Conservation (phyloP, 2,113 vertebrate species). For the Laticauda colubrina region DNA sequence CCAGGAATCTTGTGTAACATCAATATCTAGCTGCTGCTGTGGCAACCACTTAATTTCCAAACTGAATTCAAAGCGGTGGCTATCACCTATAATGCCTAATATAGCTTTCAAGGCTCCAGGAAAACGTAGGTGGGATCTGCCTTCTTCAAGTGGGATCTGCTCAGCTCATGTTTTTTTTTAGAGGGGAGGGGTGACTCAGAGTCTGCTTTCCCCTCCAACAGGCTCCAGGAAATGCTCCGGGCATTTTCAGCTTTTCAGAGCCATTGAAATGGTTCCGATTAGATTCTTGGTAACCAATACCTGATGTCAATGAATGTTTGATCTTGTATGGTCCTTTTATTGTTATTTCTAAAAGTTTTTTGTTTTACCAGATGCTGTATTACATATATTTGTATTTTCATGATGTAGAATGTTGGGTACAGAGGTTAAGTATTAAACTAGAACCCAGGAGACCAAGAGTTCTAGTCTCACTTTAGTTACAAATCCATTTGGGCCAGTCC, state of each 20-base stretch:
- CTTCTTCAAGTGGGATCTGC: neutral
- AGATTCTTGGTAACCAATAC: neutral
- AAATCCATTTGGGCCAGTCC: neutral
- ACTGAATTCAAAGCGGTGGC: neutral
- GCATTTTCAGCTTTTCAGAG: neutral
- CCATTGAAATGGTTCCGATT: neutral
- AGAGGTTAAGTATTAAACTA: neutral
- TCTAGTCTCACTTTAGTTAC: neutral
- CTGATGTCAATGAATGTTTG: neutral
- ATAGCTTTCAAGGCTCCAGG: neutral
- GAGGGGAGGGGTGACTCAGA: neutral
- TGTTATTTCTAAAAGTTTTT: neutral
- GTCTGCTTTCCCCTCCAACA: neutral
- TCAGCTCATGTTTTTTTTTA: neutral
- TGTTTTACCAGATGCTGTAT: neutral
- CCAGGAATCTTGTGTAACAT: neutral
- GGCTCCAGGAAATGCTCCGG: neutral
- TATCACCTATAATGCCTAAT: neutral
- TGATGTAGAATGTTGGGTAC: neutral
- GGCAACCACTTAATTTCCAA: neutral
- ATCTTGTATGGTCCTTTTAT: neutral
- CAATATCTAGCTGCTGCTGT: neutral
- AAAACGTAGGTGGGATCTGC: neutral
- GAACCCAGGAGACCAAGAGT: neutral
- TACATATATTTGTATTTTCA: neutral